phyloP scores from a whole-genome alignment of 2,888 invertebrate species.

The Watsonalla binaria region DNA sequence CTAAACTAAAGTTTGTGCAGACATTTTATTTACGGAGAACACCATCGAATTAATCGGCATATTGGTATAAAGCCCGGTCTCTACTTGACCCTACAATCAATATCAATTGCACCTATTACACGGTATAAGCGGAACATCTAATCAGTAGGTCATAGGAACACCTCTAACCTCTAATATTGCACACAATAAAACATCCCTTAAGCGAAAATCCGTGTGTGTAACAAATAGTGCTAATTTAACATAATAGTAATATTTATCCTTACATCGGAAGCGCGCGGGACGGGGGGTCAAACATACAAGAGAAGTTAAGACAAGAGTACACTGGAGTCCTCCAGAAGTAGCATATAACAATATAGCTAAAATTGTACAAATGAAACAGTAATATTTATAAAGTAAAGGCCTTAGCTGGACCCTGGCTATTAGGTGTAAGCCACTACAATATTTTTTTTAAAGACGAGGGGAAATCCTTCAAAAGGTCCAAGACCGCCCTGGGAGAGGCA shows the following conservation, averaged over 20 bases:
- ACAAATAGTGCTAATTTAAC: conserved; percentile 52
- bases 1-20: too few species aligned
- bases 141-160: neutral
- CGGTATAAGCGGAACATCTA: neutral
- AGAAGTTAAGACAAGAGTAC: conserved; percentile 12
- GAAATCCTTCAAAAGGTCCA: too few species aligned
- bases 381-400: too few species aligned
- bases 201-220: conserved; percentile 20
- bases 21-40: too few species aligned
- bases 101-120: neutral
- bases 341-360: too few species aligned
- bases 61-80: neutral
- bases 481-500: too few species aligned
- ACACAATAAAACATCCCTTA: conserved; percentile 15
- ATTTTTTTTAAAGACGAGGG: too few species aligned
- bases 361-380: too few species aligned
- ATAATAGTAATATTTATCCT: conserved; percentile 44
- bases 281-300: conserved; percentile 22
- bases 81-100: neutral
- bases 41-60: too few species aligned
- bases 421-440: too few species aligned
- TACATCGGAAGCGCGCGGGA: conserved; percentile 35
- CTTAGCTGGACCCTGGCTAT: too few species aligned
- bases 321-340: too few species aligned
- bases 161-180: neutral